phyloP scores from a whole-genome alignment of 2,797 vertebrate genomes.

The Sylvilagus floridanus region DNA sequence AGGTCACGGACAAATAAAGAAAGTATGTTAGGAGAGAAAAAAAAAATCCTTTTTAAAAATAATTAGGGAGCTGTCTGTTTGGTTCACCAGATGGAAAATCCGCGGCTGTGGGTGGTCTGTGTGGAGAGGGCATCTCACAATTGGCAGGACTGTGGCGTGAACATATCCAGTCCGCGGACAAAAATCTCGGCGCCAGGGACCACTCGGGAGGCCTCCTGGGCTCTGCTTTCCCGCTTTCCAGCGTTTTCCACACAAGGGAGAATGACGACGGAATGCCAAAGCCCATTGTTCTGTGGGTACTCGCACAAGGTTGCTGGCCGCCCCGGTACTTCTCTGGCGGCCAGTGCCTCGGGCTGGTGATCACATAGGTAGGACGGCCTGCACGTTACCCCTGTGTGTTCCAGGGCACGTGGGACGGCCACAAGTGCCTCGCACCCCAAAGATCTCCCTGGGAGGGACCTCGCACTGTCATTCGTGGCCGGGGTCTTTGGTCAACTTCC shows the following conservation, averaged over 20 bases:
- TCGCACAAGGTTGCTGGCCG: slow-evolving; percentile 30
- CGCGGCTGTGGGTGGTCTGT: slow-evolving; percentile 91
- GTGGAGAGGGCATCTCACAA: slow-evolving; percentile 89
- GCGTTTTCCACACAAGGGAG: slow-evolving; percentile 80
- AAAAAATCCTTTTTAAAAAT: slow-evolving; percentile 91
- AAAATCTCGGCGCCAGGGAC: slow-evolving; percentile 87
- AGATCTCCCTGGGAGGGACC: slow-evolving; percentile 64
- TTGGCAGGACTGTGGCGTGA: slow-evolving; percentile 90
- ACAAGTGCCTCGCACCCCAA: slow-evolving; percentile 59
- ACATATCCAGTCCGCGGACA: slow-evolving; percentile 90
- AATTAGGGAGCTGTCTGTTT: slow-evolving; percentile 93
- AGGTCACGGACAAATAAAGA: slow-evolving; percentile 92
- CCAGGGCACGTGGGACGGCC: slow-evolving; percentile 33
- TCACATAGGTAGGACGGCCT: slow-evolving; percentile 68
- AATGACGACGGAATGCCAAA: slow-evolving; percentile 21
- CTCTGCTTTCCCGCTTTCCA: slow-evolving; percentile 82
- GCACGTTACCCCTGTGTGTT: slow-evolving; percentile 75
- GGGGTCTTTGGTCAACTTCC: slow-evolving; percentile 35
- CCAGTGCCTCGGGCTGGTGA: not conserved
- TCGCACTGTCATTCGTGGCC: not conserved
- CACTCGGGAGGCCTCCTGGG: slow-evolving; percentile 84
- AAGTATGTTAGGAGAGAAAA: slow-evolving; percentile 87
- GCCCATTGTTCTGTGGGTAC: slow-evolving; percentile 51
- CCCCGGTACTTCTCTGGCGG: slow-evolving; percentile 13
- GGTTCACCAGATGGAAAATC: slow-evolving; percentile 92